A percentile compares a stretch with the other conserved stretches of the same genome.
Evolutionary conservation across 1,140 invertebrate genomes (phyloP).

Genomic region (Drosophila azteca): DNA sequence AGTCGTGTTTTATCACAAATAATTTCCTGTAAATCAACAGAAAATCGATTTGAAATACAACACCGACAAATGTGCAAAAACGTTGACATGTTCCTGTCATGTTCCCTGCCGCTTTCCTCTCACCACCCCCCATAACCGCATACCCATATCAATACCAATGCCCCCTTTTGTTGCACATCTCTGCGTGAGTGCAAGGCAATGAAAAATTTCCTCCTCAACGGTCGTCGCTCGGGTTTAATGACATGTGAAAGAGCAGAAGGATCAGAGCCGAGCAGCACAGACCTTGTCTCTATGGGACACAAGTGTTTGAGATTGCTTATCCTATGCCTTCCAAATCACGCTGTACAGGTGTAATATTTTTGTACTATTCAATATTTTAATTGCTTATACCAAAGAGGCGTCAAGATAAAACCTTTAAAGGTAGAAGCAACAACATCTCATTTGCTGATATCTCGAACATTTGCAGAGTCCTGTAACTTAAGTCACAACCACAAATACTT

Average conservation of each 20-base stretch:
- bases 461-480: too few species aligned
- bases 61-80: slow-evolving; percentile 8
- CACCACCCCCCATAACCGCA: background rate
- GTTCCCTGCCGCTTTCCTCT: slow-evolving; percentile 19
- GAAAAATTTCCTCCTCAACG: slow-evolving; percentile 28
- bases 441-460: too few species aligned
- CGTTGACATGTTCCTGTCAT: slow-evolving; percentile 60
- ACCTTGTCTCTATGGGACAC: background rate
- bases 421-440: too few species aligned
- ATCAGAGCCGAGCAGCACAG: slow-evolving; percentile 19
- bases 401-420: too few species aligned
- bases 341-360: too few species aligned
- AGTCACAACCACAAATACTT: too few species aligned
- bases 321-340: too few species aligned
- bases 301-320: background rate
- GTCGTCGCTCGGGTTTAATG: slow-evolving; percentile 47
- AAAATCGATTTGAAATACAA: slow-evolving; percentile 62
- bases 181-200: slow-evolving; percentile 43
- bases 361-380: too few species aligned
- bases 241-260: slow-evolving; percentile 29
- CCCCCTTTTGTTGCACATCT: slow-evolving; percentile 5
- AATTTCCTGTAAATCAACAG: slow-evolving; percentile 72
- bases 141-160: too few species aligned
- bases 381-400: too few species aligned
- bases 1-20: slow-evolving; percentile 78